Percentiles rank a stretch among this genome's conserved stretches.
Evolutionary conservation across 2,797 vertebrate species (phyloP).

Genomic region (Falco rusticolus): DNA sequence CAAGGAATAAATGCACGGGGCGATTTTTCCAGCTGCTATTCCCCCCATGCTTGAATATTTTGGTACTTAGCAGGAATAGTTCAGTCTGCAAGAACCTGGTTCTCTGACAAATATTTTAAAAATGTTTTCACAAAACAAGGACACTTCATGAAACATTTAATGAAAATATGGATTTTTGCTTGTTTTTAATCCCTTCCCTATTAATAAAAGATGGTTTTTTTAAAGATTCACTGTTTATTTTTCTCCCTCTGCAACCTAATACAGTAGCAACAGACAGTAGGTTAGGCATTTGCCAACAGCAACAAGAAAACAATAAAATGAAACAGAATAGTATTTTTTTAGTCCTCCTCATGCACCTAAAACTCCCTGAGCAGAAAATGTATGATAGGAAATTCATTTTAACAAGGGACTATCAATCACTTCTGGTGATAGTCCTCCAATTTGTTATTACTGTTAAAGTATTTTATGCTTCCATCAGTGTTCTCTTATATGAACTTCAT

Average conservation of each 20-base stretch:
- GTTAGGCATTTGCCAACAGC: constrained; percentile 41
- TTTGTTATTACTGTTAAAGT: background rate
- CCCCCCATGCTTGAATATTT: background rate
- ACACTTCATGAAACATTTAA: constrained; percentile 47
- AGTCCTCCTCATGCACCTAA: no score
- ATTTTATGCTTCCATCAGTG: background rate
- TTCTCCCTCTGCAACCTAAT: constrained; percentile 47
- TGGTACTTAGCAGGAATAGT: background rate
- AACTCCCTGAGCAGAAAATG: background rate
- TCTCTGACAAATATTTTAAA: constrained; percentile 37
- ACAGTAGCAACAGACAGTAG: constrained; percentile 2
- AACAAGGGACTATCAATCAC: constrained; percentile 16
- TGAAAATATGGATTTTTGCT: constrained; percentile 58
- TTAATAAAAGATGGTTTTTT: constrained; percentile 48
- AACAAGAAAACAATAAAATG: constrained; percentile 56
- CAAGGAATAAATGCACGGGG: background rate
- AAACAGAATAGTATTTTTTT: constrained; percentile 34
- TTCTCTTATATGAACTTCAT: background rate
- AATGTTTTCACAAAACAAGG: constrained; percentile 45
- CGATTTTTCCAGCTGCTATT: background rate
- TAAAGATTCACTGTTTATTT: constrained; percentile 58
- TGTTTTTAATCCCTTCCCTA: constrained; percentile 61
- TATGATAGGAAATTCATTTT: constrained; percentile 26
- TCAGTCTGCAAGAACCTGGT: background rate
- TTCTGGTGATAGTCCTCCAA: background rate